Percentiles rank a stretch among this genome's conserved stretches.
phyloP scores from a whole-genome alignment of 2,797 vertebrate species.

The Orestias chungarensis region DNA sequence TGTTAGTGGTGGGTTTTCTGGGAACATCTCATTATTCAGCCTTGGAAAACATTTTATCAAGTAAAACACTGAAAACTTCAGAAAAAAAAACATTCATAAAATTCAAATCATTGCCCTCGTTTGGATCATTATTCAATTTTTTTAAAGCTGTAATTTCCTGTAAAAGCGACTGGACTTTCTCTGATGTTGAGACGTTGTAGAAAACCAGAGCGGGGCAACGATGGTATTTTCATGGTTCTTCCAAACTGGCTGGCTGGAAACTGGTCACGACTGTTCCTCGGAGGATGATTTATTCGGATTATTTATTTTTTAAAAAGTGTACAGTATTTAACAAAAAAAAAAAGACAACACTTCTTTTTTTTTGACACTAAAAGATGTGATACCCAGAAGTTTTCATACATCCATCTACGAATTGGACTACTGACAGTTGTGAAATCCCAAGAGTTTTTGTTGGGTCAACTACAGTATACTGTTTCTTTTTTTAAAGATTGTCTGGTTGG shows the following conservation, averaged over 20 bases:
- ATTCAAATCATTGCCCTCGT: not conserved
- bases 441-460: constrained; percentile 92
- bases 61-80: constrained; percentile 2
- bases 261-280: constrained; percentile 93
- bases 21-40: constrained; percentile 57
- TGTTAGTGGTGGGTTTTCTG: constrained; percentile 74
- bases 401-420: constrained; percentile 90
- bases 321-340: constrained; percentile 97
- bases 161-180: not conserved
- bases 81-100: constrained; percentile 8
- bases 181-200: constrained; percentile 69
- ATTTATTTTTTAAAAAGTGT: constrained; percentile 94
- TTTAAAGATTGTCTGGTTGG: constrained; percentile 93
- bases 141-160: not conserved
- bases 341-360: constrained; percentile 89
- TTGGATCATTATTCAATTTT: not conserved
- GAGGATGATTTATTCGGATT: constrained; percentile 95
- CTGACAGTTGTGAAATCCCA: constrained; percentile 96
- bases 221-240: constrained; percentile 83
- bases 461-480: constrained; percentile 86
- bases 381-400: constrained; percentile 81
- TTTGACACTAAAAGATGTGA: constrained; percentile 93
- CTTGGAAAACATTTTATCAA: constrained; percentile 9
- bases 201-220: constrained; percentile 44
- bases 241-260: constrained; percentile 88